Conservation (phyloP, 2,888 invertebrate species). For the Clunio marinus region DNA sequence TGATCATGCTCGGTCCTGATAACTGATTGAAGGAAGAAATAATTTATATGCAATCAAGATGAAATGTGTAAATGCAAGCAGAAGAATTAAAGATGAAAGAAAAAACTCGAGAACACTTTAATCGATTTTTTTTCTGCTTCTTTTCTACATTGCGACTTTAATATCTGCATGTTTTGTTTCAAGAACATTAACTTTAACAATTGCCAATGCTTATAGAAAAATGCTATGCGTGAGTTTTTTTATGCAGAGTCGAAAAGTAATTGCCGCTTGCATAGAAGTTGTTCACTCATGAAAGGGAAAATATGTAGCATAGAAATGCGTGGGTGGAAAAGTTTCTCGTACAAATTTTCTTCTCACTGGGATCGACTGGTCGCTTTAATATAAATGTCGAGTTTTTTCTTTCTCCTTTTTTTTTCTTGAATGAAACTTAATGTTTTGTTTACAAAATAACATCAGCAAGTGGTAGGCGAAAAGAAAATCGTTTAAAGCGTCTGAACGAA, state of each 20-base stretch:
- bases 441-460: slow-evolving; percentile 30
- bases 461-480: slow-evolving; percentile 24
- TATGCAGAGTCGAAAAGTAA: neutral
- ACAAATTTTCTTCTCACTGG: slow-evolving; percentile 10
- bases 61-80: slow-evolving; percentile 19
- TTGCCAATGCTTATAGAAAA: slow-evolving; percentile 21
- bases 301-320: too few relatives aligned
- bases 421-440: slow-evolving; percentile 27
- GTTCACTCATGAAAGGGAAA: too few relatives aligned
- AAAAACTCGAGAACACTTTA: neutral
- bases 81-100: neutral
- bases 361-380: neutral
- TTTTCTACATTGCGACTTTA: slow-evolving; percentile 24
- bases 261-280: neutral
- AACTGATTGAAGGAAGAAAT: neutral
- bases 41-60: neutral
- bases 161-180: slow-evolving; percentile 32
- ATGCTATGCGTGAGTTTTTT: neutral
- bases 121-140: neutral
- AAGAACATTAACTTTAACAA: slow-evolving; percentile 35
- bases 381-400: neutral
- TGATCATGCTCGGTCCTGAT: slow-evolving; percentile 28
- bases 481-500: neutral
- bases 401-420: neutral
- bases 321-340: too few relatives aligned